Evolutionary conservation across 2,113 vertebrate genomes (phyloP).

Genomic region (Phalacrocorax pelagicus): DNA sequence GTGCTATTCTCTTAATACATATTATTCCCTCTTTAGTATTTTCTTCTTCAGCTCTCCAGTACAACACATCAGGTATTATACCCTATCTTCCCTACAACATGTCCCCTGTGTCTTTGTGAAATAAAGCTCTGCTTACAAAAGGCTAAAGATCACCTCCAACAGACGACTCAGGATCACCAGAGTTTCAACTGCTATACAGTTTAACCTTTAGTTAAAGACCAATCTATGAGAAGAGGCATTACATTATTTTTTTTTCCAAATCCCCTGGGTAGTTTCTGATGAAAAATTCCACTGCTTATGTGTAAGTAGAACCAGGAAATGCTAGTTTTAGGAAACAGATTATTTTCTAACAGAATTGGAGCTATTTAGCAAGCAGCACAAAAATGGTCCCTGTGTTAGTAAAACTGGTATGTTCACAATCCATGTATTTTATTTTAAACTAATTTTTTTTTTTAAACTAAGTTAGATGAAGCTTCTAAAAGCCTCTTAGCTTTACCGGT

Average conservation of each 20-base stretch:
- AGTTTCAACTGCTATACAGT: background rate
- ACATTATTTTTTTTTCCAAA: background rate
- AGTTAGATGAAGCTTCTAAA: background rate
- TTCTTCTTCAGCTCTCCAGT: background rate
- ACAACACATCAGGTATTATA: background rate
- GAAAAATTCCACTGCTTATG: background rate
- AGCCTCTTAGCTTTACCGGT: background rate
- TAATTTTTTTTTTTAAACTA: background rate
- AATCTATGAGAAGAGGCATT: background rate
- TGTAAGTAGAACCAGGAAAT: background rate
- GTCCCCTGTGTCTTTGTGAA: background rate
- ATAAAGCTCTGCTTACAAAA: background rate
- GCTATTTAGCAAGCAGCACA: background rate
- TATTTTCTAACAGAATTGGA: background rate
- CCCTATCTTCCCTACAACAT: too few species aligned
- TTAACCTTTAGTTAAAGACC: slow-evolving; percentile 11
- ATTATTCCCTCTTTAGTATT: background rate
- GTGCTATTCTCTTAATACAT: background rate
- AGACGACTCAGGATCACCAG: background rate
- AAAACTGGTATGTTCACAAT: background rate
- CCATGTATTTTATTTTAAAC: background rate
- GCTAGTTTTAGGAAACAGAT: background rate
- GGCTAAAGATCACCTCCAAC: background rate
- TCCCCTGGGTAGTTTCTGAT: background rate
- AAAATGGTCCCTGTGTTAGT: background rate